These are phyloP conservation scores for Apamea monoglypha DNA, from an alignment of 2,888 invertebrate genomes.

Conservation along the genomic window DNA sequence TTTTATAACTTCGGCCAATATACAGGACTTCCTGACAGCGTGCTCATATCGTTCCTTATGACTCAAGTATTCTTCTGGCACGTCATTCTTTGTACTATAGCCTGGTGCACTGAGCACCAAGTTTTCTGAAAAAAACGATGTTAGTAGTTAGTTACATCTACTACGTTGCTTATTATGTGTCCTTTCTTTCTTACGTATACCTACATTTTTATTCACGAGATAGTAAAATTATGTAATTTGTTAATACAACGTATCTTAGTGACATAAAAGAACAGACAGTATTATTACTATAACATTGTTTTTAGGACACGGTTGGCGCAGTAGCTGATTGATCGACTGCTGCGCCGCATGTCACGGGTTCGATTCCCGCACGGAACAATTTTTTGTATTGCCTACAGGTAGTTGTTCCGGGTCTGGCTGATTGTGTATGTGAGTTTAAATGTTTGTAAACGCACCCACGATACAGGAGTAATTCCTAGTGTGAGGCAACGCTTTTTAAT, in stretches of 20 bases:
- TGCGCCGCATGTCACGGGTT: too few species aligned
- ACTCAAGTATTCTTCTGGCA: conserved; percentile 94
- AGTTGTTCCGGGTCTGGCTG: too few species aligned
- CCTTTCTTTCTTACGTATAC: too few species aligned
- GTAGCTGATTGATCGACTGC: too few species aligned
- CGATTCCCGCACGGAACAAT: too few species aligned
- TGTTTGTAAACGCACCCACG: too few species aligned
- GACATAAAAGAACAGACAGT: neutral
- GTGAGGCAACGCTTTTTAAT: too few species aligned
- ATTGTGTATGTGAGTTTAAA: too few species aligned
- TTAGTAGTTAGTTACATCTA: neutral
- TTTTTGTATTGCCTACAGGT: too few species aligned
- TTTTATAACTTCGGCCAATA: conserved; percentile 89
- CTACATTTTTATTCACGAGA: neutral
- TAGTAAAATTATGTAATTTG: neutral
- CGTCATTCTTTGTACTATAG: conserved; percentile 83
- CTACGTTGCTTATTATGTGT: neutral
- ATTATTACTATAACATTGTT: neutral
- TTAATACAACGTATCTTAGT: neutral
- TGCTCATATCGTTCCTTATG: conserved; percentile 96
- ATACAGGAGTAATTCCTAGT: too few species aligned
- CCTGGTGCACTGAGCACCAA: conserved; percentile 75
- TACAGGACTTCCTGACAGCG: conserved; percentile 92
- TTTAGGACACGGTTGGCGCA: too few species aligned
- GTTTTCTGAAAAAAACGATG: conserved; percentile 70